phyloP scores from a whole-genome alignment of 2,888 invertebrate genomes.

The Tiphia femorata region DNA sequence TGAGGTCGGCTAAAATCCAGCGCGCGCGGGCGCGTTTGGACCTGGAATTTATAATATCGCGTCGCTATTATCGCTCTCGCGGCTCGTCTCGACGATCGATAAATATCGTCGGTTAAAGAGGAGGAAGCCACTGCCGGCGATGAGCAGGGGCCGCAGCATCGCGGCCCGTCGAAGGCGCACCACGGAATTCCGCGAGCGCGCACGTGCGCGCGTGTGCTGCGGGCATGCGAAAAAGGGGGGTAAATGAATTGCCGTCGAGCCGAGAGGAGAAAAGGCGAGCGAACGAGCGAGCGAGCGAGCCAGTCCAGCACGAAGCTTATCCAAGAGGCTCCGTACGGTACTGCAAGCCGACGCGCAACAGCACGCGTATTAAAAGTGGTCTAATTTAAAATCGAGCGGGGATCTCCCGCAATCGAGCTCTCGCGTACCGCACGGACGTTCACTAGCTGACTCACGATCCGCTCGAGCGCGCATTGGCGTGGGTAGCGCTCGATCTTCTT shows the following conservation, averaged over 20 bases:
- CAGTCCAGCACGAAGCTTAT: slow-evolving; percentile 58
- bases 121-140: slow-evolving; percentile 15
- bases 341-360: slow-evolving; percentile 59
- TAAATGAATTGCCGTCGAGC: slow-evolving; percentile 50
- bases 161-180: slow-evolving; percentile 1
- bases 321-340: no score
- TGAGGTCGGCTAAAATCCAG: slow-evolving; percentile 15
- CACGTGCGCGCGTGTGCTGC: background rate
- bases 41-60: slow-evolving; percentile 42
- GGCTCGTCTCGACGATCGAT: slow-evolving; percentile 36
- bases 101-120: slow-evolving; percentile 44
- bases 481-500: slow-evolving; percentile 24
- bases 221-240: slow-evolving; percentile 31
- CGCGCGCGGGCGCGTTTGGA: background rate
- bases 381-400: slow-evolving; percentile 62
- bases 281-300: no score
- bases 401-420: slow-evolving; percentile 50
- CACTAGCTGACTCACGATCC: slow-evolving; percentile 57
- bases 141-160: background rate
- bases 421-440: slow-evolving; percentile 14
- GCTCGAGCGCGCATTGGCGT: slow-evolving; percentile 28
- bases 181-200: slow-evolving; percentile 12
- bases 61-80: slow-evolving; percentile 38
- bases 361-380: slow-evolving; percentile 59
- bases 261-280: slow-evolving; percentile 34